Conservation (phyloP, 2,113 vertebrate species). For the Cyprinus carpio region DNA sequence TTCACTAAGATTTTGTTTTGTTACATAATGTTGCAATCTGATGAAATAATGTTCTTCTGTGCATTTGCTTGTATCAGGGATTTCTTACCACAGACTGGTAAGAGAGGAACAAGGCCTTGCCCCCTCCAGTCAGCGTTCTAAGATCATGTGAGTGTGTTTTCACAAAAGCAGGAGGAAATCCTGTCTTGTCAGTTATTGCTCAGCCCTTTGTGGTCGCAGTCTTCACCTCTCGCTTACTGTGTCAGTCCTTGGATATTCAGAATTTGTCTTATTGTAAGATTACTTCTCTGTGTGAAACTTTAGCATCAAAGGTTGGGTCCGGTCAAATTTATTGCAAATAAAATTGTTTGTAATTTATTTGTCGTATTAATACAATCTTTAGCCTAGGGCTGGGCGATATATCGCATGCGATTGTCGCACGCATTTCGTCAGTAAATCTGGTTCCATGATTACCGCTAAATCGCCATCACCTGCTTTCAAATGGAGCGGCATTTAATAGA, state of each 20-base stretch:
- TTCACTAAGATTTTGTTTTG: background rate
- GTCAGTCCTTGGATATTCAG: conserved; percentile 23
- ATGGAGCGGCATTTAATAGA: too few relatives aligned
- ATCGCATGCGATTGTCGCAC: too few relatives aligned
- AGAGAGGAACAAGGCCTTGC: conserved; percentile 88
- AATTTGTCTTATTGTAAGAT: background rate
- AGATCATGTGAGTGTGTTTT: conserved; percentile 82
- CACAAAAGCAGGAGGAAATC: conserved; percentile 43
- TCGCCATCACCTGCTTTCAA: too few relatives aligned
- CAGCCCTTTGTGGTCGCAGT: conserved; percentile 20
- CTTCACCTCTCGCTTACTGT: conserved; percentile 32
- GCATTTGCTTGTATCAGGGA: conserved; percentile 74
- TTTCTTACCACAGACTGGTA: conserved; percentile 92
- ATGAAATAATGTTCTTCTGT: conserved; percentile 11
- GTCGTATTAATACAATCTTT: background rate
- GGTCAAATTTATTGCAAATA: too few relatives aligned
- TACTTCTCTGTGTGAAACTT: too few relatives aligned
- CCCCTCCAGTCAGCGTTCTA: conserved; percentile 73
- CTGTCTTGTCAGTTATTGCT: conserved; percentile 34
- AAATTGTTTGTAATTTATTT: too few relatives aligned
- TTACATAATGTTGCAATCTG: conserved; percentile 12
- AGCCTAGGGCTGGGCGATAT: too few relatives aligned
- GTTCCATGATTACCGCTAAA: too few relatives aligned
- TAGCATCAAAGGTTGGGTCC: too few relatives aligned
- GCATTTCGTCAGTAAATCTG: too few relatives aligned